Base-by-base conservation (phyloP, 2,797 vertebrate species). In the Mycteria americana region DNA sequence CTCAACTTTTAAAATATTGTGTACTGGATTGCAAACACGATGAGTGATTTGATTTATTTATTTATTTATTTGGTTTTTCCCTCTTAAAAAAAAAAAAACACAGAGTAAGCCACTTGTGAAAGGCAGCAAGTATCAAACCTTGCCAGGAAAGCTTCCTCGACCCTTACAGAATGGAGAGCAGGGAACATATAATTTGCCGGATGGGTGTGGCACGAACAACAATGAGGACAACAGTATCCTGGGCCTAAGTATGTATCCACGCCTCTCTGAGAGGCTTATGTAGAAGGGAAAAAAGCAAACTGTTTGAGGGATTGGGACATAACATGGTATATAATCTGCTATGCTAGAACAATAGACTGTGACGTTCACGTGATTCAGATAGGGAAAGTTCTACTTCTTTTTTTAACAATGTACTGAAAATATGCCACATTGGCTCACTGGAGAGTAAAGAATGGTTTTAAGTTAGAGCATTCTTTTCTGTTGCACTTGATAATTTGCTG, bases 131-230 rank as follows among this genome's bases (percentile, higher is more conserved):
- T 99, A 99, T 92, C 99, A 98, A 86, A 99, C 99, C 0, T 96
- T 99, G 70, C 99, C 99, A 1, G 99, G 99, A 51, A 99, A 99
- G 92, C 98, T 98, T 81, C 96, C 98, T 39, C 98, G 97, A 54
- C 74, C 96, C 3, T 96, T 98, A 13, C 97, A 98, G 92, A 99
- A 99, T 0, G 98, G 98, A 19, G 98, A 97, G 10, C 97, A 97
- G 95, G 98, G 98, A 37, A 97, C 95, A 48, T 81, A 93, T 30
- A 94, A 41, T 41, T 92, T 93, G 5, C 84, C 95, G 2, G 93
- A 98, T 2, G 97, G 95, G 18, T 81, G 98, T 25, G 89, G 88
- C 63, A 88, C 88, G 65, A 97, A 97, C 37, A 97, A 97, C 56
- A 98, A 65, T 1, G 98, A 98, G 75, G 98, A 98, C 30, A 98